Evolutionary conservation across 2,797 vertebrate genomes (phyloP).

Genomic region (Rhadinocentrus ornatus): DNA sequence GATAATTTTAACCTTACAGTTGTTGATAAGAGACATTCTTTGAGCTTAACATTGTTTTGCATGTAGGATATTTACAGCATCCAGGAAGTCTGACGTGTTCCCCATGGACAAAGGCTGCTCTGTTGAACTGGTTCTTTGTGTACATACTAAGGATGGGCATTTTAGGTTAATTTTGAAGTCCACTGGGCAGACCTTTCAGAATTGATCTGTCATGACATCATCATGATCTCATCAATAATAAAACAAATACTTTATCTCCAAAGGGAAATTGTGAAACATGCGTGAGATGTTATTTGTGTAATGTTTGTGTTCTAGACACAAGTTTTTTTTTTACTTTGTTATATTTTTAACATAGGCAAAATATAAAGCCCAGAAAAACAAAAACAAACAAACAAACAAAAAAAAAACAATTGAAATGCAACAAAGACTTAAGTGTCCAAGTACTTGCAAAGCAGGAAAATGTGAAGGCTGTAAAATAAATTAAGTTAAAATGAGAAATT

Average conservation of each 20-base stretch:
- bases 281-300: too few relatives aligned
- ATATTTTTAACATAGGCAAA: neutral
- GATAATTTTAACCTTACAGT: neutral
- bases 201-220: too few relatives aligned
- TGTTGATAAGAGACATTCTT: neutral
- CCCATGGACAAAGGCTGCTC: neutral
- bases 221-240: too few relatives aligned
- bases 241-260: too few relatives aligned
- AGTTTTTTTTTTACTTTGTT: too few relatives aligned
- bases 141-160: neutral
- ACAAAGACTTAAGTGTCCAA: neutral
- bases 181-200: too few relatives aligned
- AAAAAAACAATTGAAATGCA: neutral
- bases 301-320: too few relatives aligned
- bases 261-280: too few relatives aligned
- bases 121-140: neutral
- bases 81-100: neutral
- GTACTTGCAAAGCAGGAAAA: constrained; percentile 5
- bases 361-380: neutral
- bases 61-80: neutral
- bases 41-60: neutral
- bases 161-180: too few relatives aligned
- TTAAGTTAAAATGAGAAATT: neutral
- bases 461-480: constrained; percentile 1
- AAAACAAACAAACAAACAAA: neutral